These are phyloP conservation scores for Pristis pectinata DNA, from an alignment of 2,797 vertebrate species.

Conservation along the genomic window DNA sequence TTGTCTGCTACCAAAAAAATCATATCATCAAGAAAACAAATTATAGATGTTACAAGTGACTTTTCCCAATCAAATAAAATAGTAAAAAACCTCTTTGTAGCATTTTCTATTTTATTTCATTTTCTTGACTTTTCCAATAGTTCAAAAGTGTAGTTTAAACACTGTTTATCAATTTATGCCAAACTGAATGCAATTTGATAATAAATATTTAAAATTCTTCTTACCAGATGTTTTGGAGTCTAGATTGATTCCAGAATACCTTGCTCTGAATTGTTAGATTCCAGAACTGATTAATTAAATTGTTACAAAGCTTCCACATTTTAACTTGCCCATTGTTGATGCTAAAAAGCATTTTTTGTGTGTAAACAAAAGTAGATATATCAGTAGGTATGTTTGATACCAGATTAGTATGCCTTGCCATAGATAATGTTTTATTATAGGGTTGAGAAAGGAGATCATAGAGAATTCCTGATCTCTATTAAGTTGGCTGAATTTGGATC, in stretches of 20 bases:
- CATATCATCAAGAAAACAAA: too few relatives aligned
- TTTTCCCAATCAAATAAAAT: too few relatives aligned
- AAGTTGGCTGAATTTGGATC: neutral
- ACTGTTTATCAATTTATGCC: conserved; percentile 99
- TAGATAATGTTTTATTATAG: neutral
- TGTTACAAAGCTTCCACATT: conserved; percentile 2
- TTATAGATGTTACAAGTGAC: too few relatives aligned
- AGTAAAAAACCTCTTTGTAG: too few relatives aligned
- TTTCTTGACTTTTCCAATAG: too few relatives aligned
- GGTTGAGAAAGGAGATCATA: neutral
- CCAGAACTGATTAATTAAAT: conserved; percentile 1
- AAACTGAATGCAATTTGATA: conserved; percentile 94
- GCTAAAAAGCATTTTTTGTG: neutral
- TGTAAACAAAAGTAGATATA: too few relatives aligned
- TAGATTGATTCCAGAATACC: conserved; percentile 47
- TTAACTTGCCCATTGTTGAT: neutral
- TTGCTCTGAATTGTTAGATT: conserved; percentile 55
- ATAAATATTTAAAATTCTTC: conserved; percentile 70
- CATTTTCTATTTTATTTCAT: too few relatives aligned
- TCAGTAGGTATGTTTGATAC: too few relatives aligned
- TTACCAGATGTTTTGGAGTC: conserved; percentile 69
- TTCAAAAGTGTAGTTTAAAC: conserved; percentile 40
- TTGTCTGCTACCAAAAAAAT: too few relatives aligned
- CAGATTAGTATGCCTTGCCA: neutral
- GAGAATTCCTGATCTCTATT: neutral